Percentiles rank a stretch among this genome's conserved stretches.
These are phyloP conservation scores for Adelognathus sp. DNA, from an alignment of 2,888 invertebrate genomes.

Conservation along the genomic window DNA sequence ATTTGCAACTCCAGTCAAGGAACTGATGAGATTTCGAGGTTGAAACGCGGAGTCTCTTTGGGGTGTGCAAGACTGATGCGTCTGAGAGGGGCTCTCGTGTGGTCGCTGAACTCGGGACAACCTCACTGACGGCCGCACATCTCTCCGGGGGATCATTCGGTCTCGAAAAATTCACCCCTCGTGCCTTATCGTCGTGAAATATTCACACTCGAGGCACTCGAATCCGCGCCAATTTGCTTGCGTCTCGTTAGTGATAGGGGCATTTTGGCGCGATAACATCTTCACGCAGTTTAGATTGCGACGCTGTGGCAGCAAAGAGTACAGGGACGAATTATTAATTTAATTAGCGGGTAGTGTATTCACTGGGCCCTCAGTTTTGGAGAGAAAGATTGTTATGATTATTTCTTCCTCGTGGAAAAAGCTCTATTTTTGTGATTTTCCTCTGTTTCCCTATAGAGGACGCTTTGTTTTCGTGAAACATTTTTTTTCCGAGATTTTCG, in stretches of 20 bases:
- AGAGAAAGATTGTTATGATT: not conserved
- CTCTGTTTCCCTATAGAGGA: no score
- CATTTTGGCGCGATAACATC: constrained; percentile 3
- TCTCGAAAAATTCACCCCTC: not conserved
- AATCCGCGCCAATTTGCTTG: constrained; percentile 9
- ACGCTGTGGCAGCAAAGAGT: not conserved
- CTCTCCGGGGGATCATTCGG: not conserved
- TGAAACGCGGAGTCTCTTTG: not conserved
- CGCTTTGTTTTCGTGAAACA: no score
- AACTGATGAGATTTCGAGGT: not conserved
- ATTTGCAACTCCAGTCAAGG: not conserved
- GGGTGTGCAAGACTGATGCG: not conserved
- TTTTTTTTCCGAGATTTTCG: no score
- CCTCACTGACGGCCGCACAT: not conserved
- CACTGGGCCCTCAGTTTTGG: not conserved
- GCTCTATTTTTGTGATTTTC: not conserved
- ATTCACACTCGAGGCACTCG: not conserved
- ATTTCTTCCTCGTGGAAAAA: not conserved
- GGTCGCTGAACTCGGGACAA: constrained; percentile 1
- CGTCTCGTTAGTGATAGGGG: not conserved
- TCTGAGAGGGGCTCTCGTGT: not conserved
- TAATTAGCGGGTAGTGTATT: constrained; percentile 6
- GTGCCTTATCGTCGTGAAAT: constrained; percentile 27
- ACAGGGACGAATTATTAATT: constrained; percentile 21
- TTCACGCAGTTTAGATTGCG: not conserved